Evolutionary conservation across 2,797 vertebrate genomes (phyloP).

Genomic region (Echiichthys vipera): DNA sequence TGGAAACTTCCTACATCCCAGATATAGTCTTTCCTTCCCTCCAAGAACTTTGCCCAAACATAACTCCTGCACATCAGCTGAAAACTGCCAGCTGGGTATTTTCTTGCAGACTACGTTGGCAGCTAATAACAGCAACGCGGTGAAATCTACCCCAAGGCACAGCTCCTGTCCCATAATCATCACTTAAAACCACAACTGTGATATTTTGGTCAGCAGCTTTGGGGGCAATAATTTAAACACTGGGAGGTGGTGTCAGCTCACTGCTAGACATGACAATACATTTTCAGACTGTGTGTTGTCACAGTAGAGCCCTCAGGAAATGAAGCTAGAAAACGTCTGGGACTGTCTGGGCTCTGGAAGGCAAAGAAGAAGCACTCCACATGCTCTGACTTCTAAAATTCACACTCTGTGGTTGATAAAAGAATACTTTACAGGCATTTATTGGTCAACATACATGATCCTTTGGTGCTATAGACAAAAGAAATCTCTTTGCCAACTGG

Average conservation of each 20-base stretch:
- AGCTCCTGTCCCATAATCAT: constrained; percentile 50
- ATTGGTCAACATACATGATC: neutral
- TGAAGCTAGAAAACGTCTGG: neutral
- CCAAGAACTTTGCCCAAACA: constrained; percentile 46
- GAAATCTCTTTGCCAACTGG: constrained; percentile 5
- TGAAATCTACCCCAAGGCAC: constrained; percentile 36
- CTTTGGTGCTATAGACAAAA: constrained; percentile 9
- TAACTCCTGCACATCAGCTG: constrained; percentile 45
- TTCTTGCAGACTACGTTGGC: constrained; percentile 42
- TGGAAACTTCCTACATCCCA: neutral
- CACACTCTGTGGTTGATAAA: neutral
- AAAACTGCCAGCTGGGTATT: constrained; percentile 50
- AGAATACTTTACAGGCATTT: neutral
- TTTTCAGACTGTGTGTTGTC: constrained; percentile 19
- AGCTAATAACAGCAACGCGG: constrained; percentile 52
- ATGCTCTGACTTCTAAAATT: constrained; percentile 5
- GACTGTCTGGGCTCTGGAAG: neutral
- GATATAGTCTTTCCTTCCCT: constrained; percentile 20
- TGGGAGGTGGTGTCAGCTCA: constrained; percentile 1
- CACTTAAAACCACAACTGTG: constrained; percentile 46
- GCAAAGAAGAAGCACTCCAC: constrained; percentile 8
- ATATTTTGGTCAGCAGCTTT: constrained; percentile 60
- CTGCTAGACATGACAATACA: neutral
- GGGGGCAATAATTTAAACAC: constrained; percentile 34
- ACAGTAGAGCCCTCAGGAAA: constrained; percentile 1